Base-by-base conservation (phyloP, 2,113 vertebrate species). In the Sphaerodactylus townsendi region DNA sequence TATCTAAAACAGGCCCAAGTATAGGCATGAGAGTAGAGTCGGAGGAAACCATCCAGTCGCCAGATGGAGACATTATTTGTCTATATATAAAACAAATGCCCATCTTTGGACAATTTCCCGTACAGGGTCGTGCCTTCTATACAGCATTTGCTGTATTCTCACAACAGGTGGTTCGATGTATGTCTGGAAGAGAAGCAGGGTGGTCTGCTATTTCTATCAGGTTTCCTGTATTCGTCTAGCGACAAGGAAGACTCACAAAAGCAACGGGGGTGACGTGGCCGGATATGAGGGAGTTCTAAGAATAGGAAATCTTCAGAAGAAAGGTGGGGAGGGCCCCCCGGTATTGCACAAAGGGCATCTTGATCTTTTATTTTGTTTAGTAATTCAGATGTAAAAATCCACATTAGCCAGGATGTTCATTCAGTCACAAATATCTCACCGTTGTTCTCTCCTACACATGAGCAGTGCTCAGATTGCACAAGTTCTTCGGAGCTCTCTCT, bases 21-120 rank as follows among this genome's bases (percentile, higher is more conserved):
- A 10, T 23, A 41, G 50, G 15, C 5, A 2, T 70, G 66, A 88
- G 62, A 86, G 37, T 14, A 6, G 23, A 46, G 35, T 64, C 46
- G 64, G 71, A 41, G 75, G 28, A 86, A 48, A 25, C 75, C 71
- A 82, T 87, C 10, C 1, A 69, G 7, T 15, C 64, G 39, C 65
- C 71, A 68, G 41, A 65, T 78, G 85, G 73, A 82, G 50, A 80
- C 76, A 83, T 84, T 56, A 78, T n/a, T 4, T 62, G 30, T 44
- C 46, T 50, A 4, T 50, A 9, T 5, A 1, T 37, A 83, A 77
- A 70, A 82, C 59, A 78, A 37, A 66, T 33, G 10, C 3, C 1
- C n/a, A 5, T 23, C 30, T 68, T 23, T 62, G n/a, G 17, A 21
- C 35, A 41, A 75, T 81, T 28, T 75, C 14, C 15, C 82, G 37